These are phyloP conservation scores for Probosciger aterrimus DNA, from an alignment of 2,113 vertebrate genomes.

Conservation along the genomic window DNA sequence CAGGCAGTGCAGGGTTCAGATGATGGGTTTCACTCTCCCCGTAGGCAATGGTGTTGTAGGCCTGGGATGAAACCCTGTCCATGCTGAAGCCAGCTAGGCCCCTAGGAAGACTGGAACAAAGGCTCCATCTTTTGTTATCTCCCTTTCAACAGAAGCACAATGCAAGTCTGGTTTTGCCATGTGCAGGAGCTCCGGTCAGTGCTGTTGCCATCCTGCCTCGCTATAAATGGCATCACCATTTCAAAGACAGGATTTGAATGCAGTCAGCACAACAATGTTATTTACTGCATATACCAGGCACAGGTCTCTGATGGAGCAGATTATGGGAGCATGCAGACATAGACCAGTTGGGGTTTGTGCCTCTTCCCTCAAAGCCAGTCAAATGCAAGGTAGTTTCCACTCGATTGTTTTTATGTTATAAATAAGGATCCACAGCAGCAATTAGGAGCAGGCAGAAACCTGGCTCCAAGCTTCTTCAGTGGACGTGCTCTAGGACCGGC, in stretches of 20 bases:
- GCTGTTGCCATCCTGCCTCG: neutral
- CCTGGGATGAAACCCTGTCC: neutral
- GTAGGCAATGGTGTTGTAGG: fast-evolving
- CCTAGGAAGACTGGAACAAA: neutral
- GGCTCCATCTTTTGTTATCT: neutral
- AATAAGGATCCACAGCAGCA: neutral
- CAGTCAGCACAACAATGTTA: neutral
- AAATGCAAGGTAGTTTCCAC: too few relatives aligned
- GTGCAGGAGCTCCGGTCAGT: fast-evolving
- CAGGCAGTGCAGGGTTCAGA: fast-evolving
- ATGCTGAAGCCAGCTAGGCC: neutral
- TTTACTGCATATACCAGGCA: fast-evolving
- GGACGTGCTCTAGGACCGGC: neutral
- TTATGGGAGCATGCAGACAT: fast-evolving
- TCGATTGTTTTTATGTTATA: neutral
- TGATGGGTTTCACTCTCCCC: fast-evolving
- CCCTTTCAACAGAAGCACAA: neutral
- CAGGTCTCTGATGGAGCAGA: too few relatives aligned
- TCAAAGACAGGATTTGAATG: neutral
- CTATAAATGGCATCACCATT: neutral
- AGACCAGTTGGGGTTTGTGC: neutral
- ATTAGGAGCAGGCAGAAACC: neutral
- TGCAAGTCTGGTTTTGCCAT: fast-evolving
- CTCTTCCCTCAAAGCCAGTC: neutral
- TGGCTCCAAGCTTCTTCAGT: neutral